A percentile compares a stretch with the other conserved stretches of the same genome.
Conservation (phyloP, 1,140 invertebrate genomes). For the Pseudomyrmex dendroicus region DNA sequence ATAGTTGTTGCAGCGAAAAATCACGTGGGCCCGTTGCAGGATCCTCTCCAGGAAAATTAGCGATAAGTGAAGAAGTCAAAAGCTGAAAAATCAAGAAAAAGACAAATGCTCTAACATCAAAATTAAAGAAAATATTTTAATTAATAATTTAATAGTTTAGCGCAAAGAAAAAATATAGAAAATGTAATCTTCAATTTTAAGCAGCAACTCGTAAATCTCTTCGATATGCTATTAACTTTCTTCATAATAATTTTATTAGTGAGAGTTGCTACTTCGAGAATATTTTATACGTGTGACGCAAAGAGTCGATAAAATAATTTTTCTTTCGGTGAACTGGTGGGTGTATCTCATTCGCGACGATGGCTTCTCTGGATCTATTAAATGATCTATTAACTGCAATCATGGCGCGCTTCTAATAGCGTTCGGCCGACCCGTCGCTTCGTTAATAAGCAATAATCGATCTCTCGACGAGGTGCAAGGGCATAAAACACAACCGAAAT, state of each 20-base stretch:
- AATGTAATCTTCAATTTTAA: not conserved
- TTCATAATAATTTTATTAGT: not conserved
- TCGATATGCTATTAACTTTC: not conserved
- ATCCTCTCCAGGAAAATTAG: constrained; percentile 1
- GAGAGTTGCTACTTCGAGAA: not conserved
- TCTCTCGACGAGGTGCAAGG: constrained; percentile 42
- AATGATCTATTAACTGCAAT: constrained; percentile 57
- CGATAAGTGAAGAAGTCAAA: not conserved
- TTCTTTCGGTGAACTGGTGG: not conserved
- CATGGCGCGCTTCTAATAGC: constrained; percentile 41
- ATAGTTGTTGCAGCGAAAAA: constrained; percentile 36
- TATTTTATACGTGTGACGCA: not conserved
- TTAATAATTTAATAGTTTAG: not conserved
- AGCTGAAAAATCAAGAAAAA: not conserved
- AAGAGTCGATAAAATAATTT: constrained; percentile 28
- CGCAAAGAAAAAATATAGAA: not conserved
- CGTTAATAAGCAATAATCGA: constrained; percentile 61
- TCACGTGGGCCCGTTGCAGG: constrained; percentile 6
- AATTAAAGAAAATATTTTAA: not conserved
- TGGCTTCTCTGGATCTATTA: constrained; percentile 50
- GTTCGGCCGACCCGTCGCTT: constrained; percentile 36
- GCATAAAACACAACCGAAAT: constrained; percentile 38
- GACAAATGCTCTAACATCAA: too few species aligned
- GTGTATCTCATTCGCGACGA: constrained; percentile 35
- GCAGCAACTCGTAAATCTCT: not conserved